Evolutionary conservation across 2,888 invertebrate species (phyloP).

Genomic region (Augochlorella aurata): DNA sequence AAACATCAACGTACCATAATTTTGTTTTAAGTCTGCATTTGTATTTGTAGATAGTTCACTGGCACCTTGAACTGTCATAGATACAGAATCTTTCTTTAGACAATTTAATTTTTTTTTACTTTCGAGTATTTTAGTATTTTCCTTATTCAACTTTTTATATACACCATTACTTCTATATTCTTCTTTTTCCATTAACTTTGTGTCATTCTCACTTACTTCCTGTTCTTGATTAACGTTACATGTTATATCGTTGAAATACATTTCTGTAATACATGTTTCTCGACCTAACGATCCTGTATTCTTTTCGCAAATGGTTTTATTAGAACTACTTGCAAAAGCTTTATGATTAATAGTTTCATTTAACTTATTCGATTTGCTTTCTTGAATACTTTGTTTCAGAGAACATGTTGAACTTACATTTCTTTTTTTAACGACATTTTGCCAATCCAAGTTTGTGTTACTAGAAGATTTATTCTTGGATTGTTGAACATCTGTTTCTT

Average conservation of each 20-base stretch:
- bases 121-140: neutral
- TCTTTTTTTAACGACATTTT: constrained; percentile 18
- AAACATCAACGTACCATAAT: neutral
- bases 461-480: neutral
- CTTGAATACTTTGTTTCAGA: neutral
- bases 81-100: neutral
- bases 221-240: neutral
- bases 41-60: neutral
- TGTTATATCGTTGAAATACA: neutral
- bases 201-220: neutral
- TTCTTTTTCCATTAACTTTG: neutral
- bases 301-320: neutral
- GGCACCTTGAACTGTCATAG: too few species aligned
- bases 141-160: neutral
- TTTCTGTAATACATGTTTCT: neutral
- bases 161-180: neutral
- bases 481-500: neutral
- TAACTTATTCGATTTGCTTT: neutral
- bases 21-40: neutral
- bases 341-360: neutral
- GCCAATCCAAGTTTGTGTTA: constrained; percentile 19
- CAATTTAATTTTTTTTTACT: neutral
- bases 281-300: neutral
- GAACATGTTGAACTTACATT: neutral
- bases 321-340: neutral